Base-by-base conservation (phyloP, 2,797 vertebrate species). In the Merluccius polli region DNA sequence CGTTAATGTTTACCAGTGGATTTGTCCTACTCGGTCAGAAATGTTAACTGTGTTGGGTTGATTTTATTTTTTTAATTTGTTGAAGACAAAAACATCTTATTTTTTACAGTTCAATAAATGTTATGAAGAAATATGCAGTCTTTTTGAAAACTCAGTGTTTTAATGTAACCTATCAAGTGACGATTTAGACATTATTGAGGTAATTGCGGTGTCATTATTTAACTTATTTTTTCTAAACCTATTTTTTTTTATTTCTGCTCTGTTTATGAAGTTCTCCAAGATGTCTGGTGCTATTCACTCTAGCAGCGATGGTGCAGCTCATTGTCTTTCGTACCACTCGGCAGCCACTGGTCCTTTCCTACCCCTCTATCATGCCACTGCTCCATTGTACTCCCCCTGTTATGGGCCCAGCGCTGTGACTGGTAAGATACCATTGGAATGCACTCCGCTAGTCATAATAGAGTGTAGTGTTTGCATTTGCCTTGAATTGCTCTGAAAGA, bases 391-490 rank as follows among this genome's bases (percentile, higher is more conserved):
- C 85, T 84, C 77, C 86, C 76, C 74, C 81, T 73, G 75, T 81
- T 80, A 83, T 74, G 86, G 85, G 82, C 88, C 85, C 73, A 74
- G 85, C 84, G 87, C 86, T 76, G 82, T 86, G 81, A 86, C 90
- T 87, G 88, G 80, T 85, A 78, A 48, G 82, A 90, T 77, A 82
- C 85, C 83, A 76, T 79, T 90, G 90, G 90, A 92, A 93, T 93
- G 89, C 86, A 87, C 89, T 89, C 80, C 85, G 85, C 77, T 78
- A 78, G 86, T 88, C 83, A 91, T 88, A 92, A 93, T 90, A 83
- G 89, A 88, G 82, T 87, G 77, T 86, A 89, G 89, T 92, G 91
- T 92, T 92, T 92, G 92, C 87, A 75, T 89, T 92, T 84, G 87
- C 83, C 85, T 86, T 91, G 86, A 93, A 92, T 87, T 83, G 87